Evolutionary conservation across 1,140 invertebrate species (phyloP), one percentile per base, ranked within the genome.

Genomic region (Belonocnema kinseyi): DNA sequence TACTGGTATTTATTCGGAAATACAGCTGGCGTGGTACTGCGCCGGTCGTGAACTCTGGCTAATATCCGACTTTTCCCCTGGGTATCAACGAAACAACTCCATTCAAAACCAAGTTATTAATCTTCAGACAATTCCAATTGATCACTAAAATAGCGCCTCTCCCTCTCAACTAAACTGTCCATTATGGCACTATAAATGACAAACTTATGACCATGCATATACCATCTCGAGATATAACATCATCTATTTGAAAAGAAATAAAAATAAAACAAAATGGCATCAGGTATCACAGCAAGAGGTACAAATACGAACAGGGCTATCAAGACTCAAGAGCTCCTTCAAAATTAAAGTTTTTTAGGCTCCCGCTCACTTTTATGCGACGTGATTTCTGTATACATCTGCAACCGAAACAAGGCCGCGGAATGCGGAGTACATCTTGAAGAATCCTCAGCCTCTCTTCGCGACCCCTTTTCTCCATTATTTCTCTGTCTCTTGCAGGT

Each of bases 361-460:
- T n/a, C 33, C 40, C 61, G 61, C 40, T 66, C 61, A 33, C 61
- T 66, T 66, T 40, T 21, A 66, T 66, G 61, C 61, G 61, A 66
- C 61, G 61, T 66, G 61, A 66, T 66, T 66, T 66, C 61, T 66
- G 61, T 66, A 66, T 66, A 66, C 61, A 66, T 66, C 61, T 66
- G 61, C 61, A 66, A 75, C 73, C 56, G 81, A 84, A 86, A 87
- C 86, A 86, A 87, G 86, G 66, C 81, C 79, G 85, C 77, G 86
- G 85, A 86, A 87, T 86, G 84, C 80, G 71, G 82, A 80, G 76
- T 81, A 66, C 82, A 81, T 77, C 82, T 77, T 78, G 79, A 75
- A 75, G 72, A 73, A 72, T 58, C 83, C 76, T 50, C 14, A 66
- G n/a, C 61, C 40, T 66, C 61, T 13, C 72, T 58, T 51, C 58